These are phyloP conservation scores for Morus bassanus DNA, from an alignment of 2,797 vertebrate genomes.

Conservation along the genomic window DNA sequence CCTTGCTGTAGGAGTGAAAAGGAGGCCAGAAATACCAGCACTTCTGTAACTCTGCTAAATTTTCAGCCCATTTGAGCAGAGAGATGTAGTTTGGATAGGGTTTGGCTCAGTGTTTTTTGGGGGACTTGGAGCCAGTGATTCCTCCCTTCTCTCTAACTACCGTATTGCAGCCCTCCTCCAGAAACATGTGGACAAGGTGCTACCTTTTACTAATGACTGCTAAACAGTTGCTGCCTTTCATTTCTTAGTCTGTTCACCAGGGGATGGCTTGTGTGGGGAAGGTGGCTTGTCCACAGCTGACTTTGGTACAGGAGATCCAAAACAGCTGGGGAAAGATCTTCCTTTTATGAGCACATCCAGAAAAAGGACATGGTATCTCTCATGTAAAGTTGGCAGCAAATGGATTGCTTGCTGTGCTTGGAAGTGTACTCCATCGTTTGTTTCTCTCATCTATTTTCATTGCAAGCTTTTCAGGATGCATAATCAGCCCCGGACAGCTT, in stretches of 20 bases:
- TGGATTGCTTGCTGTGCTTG: accelerated
- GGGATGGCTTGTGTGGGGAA: background rate
- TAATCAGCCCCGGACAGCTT: background rate
- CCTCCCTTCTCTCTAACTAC: background rate
- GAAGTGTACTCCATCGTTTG: background rate
- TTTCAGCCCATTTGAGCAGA: background rate
- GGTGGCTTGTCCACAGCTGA: background rate
- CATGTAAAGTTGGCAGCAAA: background rate
- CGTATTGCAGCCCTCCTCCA: background rate
- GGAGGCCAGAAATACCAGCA: background rate
- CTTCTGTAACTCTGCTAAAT: background rate
- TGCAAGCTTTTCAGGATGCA: background rate
- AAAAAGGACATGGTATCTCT: background rate
- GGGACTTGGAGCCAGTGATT: background rate
- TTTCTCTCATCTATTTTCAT: background rate
- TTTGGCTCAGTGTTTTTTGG: background rate
- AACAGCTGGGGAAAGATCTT: background rate
- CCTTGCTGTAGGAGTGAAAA: background rate
- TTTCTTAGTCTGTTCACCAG: background rate
- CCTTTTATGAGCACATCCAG: background rate
- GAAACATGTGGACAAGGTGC: background rate
- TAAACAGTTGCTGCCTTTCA: background rate
- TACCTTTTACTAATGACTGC: background rate
- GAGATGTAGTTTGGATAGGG: background rate
- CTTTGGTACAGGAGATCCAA: background rate